A percentile compares a stretch with the other conserved stretches of the same genome.
Evolutionary conservation across 2,888 invertebrate species (phyloP).

Genomic region (Agrochola macilenta): DNA sequence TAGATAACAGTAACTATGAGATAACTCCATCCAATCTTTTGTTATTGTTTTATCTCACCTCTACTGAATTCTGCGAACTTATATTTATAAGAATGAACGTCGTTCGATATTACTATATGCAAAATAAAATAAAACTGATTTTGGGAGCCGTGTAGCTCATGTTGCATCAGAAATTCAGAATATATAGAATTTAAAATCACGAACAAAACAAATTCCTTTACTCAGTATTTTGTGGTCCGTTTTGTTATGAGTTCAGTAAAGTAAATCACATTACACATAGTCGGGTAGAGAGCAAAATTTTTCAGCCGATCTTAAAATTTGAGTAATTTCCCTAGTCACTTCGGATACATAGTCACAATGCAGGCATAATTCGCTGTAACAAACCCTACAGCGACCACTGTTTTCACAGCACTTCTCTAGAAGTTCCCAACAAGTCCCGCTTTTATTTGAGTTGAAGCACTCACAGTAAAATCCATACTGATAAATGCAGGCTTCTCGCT

Average conservation of each 20-base stretch:
- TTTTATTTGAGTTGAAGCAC: slow-evolving; percentile 64
- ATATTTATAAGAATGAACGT: slow-evolving; percentile 19
- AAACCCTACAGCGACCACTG: slow-evolving; percentile 7
- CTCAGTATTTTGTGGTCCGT: not conserved
- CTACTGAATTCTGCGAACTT: slow-evolving; percentile 39
- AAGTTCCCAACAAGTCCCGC: slow-evolving; percentile 49
- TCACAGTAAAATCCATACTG: slow-evolving; percentile 58
- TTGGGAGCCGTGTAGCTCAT: slow-evolving; percentile 8
- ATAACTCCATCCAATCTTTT: slow-evolving; percentile 28
- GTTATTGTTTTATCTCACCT: slow-evolving; percentile 34
- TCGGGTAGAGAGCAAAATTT: not conserved
- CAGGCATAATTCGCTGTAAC: slow-evolving; percentile 25
- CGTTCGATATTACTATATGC: slow-evolving; percentile 37
- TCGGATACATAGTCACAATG: slow-evolving; percentile 24
- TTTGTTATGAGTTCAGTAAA: slow-evolving; percentile 12
- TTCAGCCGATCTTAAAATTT: not conserved
- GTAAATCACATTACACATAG: not conserved
- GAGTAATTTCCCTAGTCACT: slow-evolving; percentile 8
- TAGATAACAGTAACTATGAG: not conserved
- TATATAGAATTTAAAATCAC: slow-evolving; percentile 10
- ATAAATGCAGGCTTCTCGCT: slow-evolving; percentile 59
- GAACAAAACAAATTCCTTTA: slow-evolving; percentile 9
- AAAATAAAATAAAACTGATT: slow-evolving; percentile 44
- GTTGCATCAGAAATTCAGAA: slow-evolving; percentile 26
- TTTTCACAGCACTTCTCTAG: slow-evolving; percentile 39